Base-by-base conservation (phyloP, 2,888 invertebrate species). In the Pristionchus japonicus region DNA sequence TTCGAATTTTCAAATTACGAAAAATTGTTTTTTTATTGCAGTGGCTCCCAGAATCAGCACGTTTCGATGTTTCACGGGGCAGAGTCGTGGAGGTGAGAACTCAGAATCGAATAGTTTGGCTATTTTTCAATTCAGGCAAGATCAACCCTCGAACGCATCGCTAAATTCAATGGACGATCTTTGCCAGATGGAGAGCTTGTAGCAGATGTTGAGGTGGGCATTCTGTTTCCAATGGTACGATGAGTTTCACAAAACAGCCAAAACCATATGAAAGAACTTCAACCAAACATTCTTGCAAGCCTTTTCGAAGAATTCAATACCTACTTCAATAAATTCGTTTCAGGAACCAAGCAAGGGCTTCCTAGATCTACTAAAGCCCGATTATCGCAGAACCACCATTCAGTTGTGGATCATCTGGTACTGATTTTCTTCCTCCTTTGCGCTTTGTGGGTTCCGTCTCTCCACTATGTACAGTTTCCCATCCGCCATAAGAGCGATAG, bases 121-220 rank as follows among this genome's bases (percentile, higher is more conserved):
- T n/a, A n/a, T n/a, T n/a, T n/a, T n/a, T n/a, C n/a, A n/a, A n/a
- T n/a, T n/a, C 15, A 77, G 77, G 77, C 77, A 27, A 43, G 77
- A 47, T 43, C 77, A 15, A 77, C 77, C 15, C 77, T 77, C 15
- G 77, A 77, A 27, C 77, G 77, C 43, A 77, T 77, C 37, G 77
- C 77, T n/a, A 11, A n/a, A 9, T 47, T 77, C 77, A 77, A 77
- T 13, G 77, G 47, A 0, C 13, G 23, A 11, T 43, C 77, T 0
- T 17, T 77, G 9, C 77, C 77, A 13, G 43, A 43, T 11, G 77
- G 77, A 77, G 77, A 77, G 37, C 27, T 77, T 1, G 27, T 47
- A 1, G 17, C 23, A 0, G 37, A 34, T 37, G 23, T 17, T 0
- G 37, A 70, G 70, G 70, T 70, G 1, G 17, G 52, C 34, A 1